These are phyloP conservation scores for Macrosoma leucophasiata DNA, from an alignment of 2,888 invertebrate species.

Conservation along the genomic window DNA sequence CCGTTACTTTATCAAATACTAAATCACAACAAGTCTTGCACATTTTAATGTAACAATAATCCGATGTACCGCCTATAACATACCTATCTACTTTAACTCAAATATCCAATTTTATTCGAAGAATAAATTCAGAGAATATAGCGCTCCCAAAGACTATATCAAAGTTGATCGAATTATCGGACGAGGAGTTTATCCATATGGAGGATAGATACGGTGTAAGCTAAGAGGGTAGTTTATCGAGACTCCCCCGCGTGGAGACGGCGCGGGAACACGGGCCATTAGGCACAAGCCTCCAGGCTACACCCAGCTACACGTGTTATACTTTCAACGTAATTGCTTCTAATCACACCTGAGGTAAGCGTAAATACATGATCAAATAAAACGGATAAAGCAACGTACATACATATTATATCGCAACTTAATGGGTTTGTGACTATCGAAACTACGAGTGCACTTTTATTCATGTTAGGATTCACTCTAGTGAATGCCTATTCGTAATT, in stretches of 20 bases:
- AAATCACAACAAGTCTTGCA: no score
- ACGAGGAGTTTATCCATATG: constrained; percentile 22
- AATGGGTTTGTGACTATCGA: constrained; percentile 16
- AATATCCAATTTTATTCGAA: no score
- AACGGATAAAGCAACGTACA: constrained; percentile 12
- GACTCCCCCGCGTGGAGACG: no score
- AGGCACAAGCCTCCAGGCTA: constrained; percentile 34
- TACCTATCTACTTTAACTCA: no score
- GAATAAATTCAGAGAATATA: no score
- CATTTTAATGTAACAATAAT: no score
- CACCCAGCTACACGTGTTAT: constrained; percentile 53
- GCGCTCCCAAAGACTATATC: no score
- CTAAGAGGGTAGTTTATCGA: constrained; percentile 52
- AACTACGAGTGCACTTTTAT: no score
- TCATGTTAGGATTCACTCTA: no score
- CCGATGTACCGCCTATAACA: no score
- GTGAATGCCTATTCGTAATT: no score
- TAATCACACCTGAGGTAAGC: constrained; percentile 50
- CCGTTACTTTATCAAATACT: no score
- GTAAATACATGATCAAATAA: constrained; percentile 22
- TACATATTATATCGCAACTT: constrained; percentile 9
- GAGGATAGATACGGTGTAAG: constrained; percentile 31
- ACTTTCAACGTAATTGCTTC: constrained; percentile 69
- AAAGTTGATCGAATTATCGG: constrained; percentile 26
- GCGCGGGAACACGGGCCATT: constrained; percentile 61